phyloP scores from a whole-genome alignment of 2,888 invertebrate genomes.

The Agrotis clavis region DNA sequence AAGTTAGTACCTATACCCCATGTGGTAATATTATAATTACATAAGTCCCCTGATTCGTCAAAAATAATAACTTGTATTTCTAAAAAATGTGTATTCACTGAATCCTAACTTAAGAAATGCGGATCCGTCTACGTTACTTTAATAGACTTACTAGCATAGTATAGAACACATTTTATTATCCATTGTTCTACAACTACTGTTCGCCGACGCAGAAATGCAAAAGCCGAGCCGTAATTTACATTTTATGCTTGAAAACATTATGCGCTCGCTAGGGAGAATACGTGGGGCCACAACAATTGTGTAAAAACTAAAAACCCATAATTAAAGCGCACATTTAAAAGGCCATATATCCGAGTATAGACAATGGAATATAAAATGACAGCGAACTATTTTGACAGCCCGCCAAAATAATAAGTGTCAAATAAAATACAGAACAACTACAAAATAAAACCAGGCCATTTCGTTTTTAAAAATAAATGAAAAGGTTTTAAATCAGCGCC shows the following conservation, averaged over 20 bases:
- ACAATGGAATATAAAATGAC: constrained; percentile 20
- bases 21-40: too few relatives aligned
- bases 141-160: constrained; percentile 36
- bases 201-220: constrained; percentile 56
- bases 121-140: constrained; percentile 28
- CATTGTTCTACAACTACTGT: constrained; percentile 64
- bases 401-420: constrained; percentile 16
- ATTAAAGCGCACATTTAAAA: constrained; percentile 8
- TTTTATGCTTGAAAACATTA: constrained; percentile 59
- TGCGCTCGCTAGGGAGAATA: constrained; percentile 32
- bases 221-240: constrained; percentile 58
- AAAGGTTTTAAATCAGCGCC: constrained; percentile 44
- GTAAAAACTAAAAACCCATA: constrained; percentile 16
- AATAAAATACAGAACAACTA: constrained; percentile 19
- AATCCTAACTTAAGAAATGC: constrained; percentile 32
- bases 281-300: constrained; percentile 20
- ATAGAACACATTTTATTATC: constrained; percentile 63
- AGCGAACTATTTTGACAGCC: constrained; percentile 7
- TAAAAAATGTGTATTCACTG: constrained; percentile 22
- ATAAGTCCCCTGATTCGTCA: too few relatives aligned
- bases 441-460: neutral
- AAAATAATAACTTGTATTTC: too few relatives aligned
- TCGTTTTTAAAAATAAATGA: constrained; percentile 15
- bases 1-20: neutral
- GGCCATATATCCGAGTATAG: constrained; percentile 3